Conservation (phyloP, 2,888 invertebrate species). For the Eumacrocentrus americanus region DNA sequence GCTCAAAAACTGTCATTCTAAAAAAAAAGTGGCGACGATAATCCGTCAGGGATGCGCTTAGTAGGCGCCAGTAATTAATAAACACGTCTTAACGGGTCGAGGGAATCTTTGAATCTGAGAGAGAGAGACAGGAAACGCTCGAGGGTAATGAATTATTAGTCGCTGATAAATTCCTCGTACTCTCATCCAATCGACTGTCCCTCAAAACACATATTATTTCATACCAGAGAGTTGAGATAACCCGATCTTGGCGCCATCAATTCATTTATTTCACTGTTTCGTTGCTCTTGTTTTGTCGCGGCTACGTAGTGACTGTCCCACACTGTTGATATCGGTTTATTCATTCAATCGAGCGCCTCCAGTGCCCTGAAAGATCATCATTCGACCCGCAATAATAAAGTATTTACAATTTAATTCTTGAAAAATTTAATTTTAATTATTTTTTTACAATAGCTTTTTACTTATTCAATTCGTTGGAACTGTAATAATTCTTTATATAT, state of each 20-base stretch:
- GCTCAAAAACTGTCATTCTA: too few species aligned
- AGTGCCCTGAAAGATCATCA: not conserved
- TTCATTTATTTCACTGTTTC: conserved; percentile 1
- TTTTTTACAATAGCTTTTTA: not conserved
- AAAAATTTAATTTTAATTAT: not conserved
- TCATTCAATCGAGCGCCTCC: not conserved
- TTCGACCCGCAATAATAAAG: not conserved
- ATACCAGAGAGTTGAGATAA: not conserved
- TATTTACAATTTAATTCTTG: not conserved
- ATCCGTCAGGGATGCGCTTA: not conserved
- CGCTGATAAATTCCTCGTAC: conserved; percentile 4
- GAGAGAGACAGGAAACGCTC: not conserved
- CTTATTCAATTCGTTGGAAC: too few species aligned
- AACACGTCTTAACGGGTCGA: conserved; percentile 26
- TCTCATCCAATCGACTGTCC: conserved; percentile 2
- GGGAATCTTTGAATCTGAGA: not conserved
- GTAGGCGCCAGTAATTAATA: conserved; percentile 33
- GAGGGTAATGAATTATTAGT: conserved; percentile 15
- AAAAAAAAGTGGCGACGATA: not conserved
- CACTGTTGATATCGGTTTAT: not conserved
- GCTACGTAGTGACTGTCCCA: not conserved
- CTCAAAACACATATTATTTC: conserved; percentile 9
- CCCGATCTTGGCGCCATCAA: conserved; percentile 17
- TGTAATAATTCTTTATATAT: too few species aligned
- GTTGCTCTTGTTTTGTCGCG: not conserved